Evolutionary conservation across 1,140 invertebrate species (phyloP).

Genomic region (Nymphalis io): DNA sequence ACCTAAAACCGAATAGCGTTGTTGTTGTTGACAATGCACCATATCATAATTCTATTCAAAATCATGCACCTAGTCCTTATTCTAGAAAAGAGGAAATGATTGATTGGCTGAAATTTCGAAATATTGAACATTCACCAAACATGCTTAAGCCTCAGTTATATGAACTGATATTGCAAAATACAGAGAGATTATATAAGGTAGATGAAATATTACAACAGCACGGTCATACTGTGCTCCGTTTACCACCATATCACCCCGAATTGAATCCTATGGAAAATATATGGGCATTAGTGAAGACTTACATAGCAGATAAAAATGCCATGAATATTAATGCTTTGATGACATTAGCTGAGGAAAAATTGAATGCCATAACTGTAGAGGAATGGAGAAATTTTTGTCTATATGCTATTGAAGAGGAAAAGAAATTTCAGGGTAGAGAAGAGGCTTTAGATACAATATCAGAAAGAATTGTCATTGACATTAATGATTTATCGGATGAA

Average conservation of each 20-base stretch:
- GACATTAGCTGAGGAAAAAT: not conserved
- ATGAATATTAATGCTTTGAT: not conserved
- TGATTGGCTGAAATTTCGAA: not conserved
- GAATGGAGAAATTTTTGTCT: no score
- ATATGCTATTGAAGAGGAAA: no score
- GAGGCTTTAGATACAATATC: no score
- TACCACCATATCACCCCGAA: not conserved
- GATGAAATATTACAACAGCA: not conserved
- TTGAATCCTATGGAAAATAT: not conserved
- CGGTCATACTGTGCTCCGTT: not conserved
- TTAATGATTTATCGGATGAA: no score
- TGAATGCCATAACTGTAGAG: no score
- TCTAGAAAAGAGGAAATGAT: not conserved
- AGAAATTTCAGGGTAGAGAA: no score
- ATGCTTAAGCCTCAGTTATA: not conserved
- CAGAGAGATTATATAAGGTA: not conserved
- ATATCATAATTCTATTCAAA: conserved; percentile 24
- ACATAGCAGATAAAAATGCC: not conserved
- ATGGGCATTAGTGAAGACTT: not conserved
- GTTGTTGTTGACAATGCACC: conserved; percentile 30
- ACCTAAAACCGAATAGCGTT: conserved; percentile 23
- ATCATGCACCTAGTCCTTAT: conserved; percentile 8
- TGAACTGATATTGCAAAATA: not conserved
- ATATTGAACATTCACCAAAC: not conserved
- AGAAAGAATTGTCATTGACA: no score